Evolutionary conservation across 2,888 invertebrate genomes (phyloP), one percentile per base, ranked within the genome.

Genomic region (Sphaeridia pumilis): DNA sequence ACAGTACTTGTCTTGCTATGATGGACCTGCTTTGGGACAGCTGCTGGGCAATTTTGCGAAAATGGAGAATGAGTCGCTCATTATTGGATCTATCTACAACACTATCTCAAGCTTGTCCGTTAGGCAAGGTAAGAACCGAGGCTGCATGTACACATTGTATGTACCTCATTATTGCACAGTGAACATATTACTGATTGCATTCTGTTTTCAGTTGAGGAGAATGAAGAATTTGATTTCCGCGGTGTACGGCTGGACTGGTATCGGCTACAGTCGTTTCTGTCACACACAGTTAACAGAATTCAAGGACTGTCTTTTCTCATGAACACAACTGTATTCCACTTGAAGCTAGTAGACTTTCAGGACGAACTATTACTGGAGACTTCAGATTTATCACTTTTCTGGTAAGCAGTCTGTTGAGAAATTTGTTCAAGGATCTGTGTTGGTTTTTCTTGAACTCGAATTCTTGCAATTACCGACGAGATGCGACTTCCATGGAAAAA

Each of bases 241-340:
- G 90, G 92, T 25, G 82, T 97, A 66, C 79, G 98, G 26, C 73
- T 97, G 55, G 98, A 99, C 70, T 99, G 98, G 98, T 92, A 92
- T 69, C 79, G 98, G 60, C 74, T 99, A 46, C 97, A 97, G 74
- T 87, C 95, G 0, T 89, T 85, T 68, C 86, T 90, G 68, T 92
- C 92, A 54, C 82, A 88, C 66, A 77, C 83, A 63, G 52, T 65
- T 7, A 59, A 57, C 49, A 54, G 63, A 21, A 62, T 62, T 51
- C 65, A 65, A 54, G 87, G 88, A 63, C 72, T 99, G 55, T 89
- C 93, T 4, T 83, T 85, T 45, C 81, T 93, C 60, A 81, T 99
- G 70, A 98, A 99, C 71, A 90, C 89, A 38, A 83, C 95, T 70
- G 82, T 89, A 31, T 99, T 97, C 69, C 98, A 98, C 69, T 88